Percentiles rank a stretch among this genome's conserved stretches.
These are phyloP conservation scores for Cochlearius cochlearius DNA, from an alignment of 2,113 vertebrate genomes.

Conservation along the genomic window DNA sequence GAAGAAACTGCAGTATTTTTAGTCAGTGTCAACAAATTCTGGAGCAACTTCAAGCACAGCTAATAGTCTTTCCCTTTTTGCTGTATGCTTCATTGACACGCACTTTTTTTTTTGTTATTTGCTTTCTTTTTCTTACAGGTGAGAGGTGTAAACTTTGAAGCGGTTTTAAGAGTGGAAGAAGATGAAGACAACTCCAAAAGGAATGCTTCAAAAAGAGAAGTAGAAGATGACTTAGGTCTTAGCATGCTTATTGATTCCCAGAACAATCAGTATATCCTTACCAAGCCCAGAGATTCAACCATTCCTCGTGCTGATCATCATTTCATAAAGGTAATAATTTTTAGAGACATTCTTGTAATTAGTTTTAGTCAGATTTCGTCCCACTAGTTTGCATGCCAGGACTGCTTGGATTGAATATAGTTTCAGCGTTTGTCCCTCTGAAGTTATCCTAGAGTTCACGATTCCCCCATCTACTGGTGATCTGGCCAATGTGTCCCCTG, in stretches of 20 bases:
- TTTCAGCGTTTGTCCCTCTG: not conserved
- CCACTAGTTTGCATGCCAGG: not conserved
- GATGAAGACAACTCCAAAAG: slow-evolving; percentile 86
- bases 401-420: not conserved
- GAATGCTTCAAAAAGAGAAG: slow-evolving; percentile 82
- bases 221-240: slow-evolving; percentile 88
- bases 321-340: slow-evolving; percentile 87
- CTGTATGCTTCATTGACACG: not conserved
- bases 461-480: not conserved
- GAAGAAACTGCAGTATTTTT: not conserved
- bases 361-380: not conserved
- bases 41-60: not conserved
- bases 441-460: not conserved
- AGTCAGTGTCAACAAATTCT: not conserved
- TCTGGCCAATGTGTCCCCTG: not conserved
- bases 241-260: slow-evolving; percentile 99
- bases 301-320: slow-evolving; percentile 94
- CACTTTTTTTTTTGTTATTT: not conserved
- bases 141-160: slow-evolving; percentile 95
- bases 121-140: slow-evolving; percentile 71
- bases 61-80: not conserved
- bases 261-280: slow-evolving; percentile 97
- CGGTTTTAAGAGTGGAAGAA: slow-evolving; percentile 92
- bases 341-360: not conserved
- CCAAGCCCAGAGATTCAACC: slow-evolving; percentile 93